Conservation (phyloP, 2,888 invertebrate species). For the Coleophora flavipennella region DNA sequence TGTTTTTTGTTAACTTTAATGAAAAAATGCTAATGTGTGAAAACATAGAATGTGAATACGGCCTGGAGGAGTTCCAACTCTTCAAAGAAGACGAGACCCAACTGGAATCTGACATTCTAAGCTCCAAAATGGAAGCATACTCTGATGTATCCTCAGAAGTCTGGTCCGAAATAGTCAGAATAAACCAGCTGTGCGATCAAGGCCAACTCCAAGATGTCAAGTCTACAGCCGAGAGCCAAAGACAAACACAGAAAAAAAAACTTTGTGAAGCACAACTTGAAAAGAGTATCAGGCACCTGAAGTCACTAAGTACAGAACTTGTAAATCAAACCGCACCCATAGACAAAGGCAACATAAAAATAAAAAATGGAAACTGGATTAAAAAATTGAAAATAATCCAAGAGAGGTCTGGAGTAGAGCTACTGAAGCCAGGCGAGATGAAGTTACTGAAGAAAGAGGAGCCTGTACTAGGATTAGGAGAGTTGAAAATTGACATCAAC, state of each 20-base stretch:
- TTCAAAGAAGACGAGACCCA: slow-evolving; percentile 21
- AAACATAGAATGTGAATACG: slow-evolving; percentile 40
- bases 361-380: slow-evolving; percentile 42
- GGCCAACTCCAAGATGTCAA: slow-evolving; percentile 19
- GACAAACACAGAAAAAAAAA: slow-evolving; percentile 9
- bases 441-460: slow-evolving; percentile 19
- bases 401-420: slow-evolving; percentile 23
- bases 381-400: slow-evolving; percentile 34
- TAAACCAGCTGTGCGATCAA: slow-evolving; percentile 23
- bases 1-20: slow-evolving; percentile 38
- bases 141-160: slow-evolving; percentile 21
- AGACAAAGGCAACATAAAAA: slow-evolving; percentile 11
- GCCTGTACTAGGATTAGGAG: slow-evolving; percentile 18
- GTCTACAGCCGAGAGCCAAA: slow-evolving; percentile 1
- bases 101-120: slow-evolving; percentile 4
- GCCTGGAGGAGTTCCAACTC: slow-evolving; percentile 33
- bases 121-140: slow-evolving; percentile 4
- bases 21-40: slow-evolving; percentile 49
- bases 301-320: slow-evolving; percentile 26
- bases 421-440: slow-evolving; percentile 37
- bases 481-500: slow-evolving; percentile 39
- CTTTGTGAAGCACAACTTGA: slow-evolving; percentile 16
- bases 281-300: slow-evolving; percentile 29
- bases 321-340: background rate
- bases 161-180: slow-evolving; percentile 33